Percentiles rank a stretch among this genome's conserved stretches.
Conservation (phyloP, 2,113 vertebrate genomes). For the Rhipidura dahli region DNA sequence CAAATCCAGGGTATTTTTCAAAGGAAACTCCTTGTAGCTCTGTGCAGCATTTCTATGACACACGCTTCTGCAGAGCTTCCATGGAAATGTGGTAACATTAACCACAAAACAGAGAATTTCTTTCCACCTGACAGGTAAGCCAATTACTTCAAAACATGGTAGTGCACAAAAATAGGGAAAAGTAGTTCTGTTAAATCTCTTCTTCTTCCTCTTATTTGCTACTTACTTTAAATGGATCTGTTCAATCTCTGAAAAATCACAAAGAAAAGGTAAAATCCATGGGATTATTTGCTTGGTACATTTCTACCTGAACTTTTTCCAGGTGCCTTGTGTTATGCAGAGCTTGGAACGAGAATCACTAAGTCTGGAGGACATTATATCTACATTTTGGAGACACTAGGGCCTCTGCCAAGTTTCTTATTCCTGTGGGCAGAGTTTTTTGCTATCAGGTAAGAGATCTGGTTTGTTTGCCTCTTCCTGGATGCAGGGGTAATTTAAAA, state of each 20-base stretch:
- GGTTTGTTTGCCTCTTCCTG: background rate
- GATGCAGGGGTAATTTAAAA: background rate
- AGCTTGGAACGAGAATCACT: conserved; percentile 85
- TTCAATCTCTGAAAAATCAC: background rate
- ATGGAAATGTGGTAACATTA: background rate
- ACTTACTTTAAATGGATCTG: background rate
- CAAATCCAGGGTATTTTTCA: background rate
- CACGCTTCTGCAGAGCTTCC: background rate
- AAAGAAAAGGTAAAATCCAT: background rate
- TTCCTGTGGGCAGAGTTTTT: conserved; percentile 85
- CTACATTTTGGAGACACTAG: conserved; percentile 85
- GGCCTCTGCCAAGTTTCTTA: conserved; percentile 84
- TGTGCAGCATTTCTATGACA: background rate
- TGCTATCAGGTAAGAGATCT: conserved; percentile 77
- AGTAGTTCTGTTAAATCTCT: background rate
- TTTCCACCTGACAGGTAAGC: background rate
- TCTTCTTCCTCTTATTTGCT: background rate
- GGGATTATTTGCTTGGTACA: background rate
- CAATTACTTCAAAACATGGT: background rate
- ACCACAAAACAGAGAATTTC: background rate
- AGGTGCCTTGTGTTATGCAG: conserved; percentile 88
- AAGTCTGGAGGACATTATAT: conserved; percentile 89
- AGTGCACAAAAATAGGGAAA: background rate
- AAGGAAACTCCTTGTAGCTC: background rate
- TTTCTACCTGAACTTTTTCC: conserved; percentile 15